Base-by-base conservation (phyloP, 2,888 invertebrate genomes). In the Operophtera brumata region DNA sequence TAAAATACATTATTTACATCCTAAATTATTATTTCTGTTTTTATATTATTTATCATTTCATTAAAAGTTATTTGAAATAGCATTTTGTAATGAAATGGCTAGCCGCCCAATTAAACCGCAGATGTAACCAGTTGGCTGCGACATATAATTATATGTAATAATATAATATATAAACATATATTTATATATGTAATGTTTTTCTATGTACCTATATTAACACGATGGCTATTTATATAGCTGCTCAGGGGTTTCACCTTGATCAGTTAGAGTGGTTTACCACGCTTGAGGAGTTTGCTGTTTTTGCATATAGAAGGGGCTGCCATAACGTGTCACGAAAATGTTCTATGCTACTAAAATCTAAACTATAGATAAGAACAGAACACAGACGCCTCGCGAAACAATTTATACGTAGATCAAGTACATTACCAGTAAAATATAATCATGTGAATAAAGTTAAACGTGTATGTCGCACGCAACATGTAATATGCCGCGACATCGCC, bases 401-500 rank as follows among this genome's bases (percentile, higher is more conserved):
- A 46, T 41, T 46, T 54, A 41, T 48, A 48, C 26, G 35, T 48
- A 54, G 43, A 41, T 44, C 34, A 40, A 34, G 47, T 36, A 39
- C 39, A 44, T 54, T 39, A 34, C 12, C 26, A 11, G 47, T 56
- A 51, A 58, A 54, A 40, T 58, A 54, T 45, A 44, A 41, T 14
- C 46, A 35, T 49, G 54, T 52, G 47, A 51, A 54, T 57, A 52
- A 30, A 49, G 42, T 51, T 14, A 20, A 45, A 57, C 46, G 54
- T 48, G 53, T 50, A 44, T 41, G 46, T 39, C 44, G 50, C 56
- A 54, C 57, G 60, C 56, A 44, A 59, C 53, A 54, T 57, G 49
- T 52, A 46, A 54, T 39, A 36, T 41, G 6, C 40, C 26, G 28
- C 55, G 52, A 47, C 52, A 47, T 42, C 44, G 56, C 51, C 53